Conservation (phyloP, 2,113 vertebrate species). For the Grammomys surdaster region DNA sequence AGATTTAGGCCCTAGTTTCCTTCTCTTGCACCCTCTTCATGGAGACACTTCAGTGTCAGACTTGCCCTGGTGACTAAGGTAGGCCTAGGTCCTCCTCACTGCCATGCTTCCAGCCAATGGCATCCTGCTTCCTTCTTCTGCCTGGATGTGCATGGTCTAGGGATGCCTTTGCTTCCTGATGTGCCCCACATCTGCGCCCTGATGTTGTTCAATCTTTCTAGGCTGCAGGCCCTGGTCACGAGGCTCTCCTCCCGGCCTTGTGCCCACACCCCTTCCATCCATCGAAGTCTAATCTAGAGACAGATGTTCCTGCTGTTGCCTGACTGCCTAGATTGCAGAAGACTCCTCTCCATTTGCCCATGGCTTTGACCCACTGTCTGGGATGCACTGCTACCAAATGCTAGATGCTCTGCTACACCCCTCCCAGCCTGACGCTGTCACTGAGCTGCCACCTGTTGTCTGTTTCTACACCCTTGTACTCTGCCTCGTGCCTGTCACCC, state of each 20-base stretch:
- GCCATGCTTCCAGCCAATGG: neutral
- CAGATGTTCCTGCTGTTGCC: neutral
- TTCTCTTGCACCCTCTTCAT: neutral
- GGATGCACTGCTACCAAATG: constrained; percentile 26
- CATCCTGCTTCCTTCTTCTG: neutral
- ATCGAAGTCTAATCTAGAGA: neutral
- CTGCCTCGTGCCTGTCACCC: constrained; percentile 63
- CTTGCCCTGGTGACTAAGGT: neutral
- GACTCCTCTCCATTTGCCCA: neutral
- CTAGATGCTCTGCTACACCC: neutral
- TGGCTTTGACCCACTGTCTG: constrained; percentile 32
- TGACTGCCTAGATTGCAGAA: neutral
- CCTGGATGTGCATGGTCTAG: neutral
- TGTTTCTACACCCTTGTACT: constrained; percentile 40
- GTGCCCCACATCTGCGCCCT: no score
- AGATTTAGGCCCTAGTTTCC: neutral
- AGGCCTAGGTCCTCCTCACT: neutral
- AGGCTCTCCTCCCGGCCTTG: neutral
- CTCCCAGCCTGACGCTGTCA: neutral
- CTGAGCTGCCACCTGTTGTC: constrained; percentile 71
- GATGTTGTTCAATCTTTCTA: neutral
- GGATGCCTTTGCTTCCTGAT: neutral
- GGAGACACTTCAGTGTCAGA: neutral
- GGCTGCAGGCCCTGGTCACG: neutral
- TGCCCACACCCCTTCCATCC: neutral